Conservation (phyloP, 2,113 vertebrate species). For the Trichechus manatus region DNA sequence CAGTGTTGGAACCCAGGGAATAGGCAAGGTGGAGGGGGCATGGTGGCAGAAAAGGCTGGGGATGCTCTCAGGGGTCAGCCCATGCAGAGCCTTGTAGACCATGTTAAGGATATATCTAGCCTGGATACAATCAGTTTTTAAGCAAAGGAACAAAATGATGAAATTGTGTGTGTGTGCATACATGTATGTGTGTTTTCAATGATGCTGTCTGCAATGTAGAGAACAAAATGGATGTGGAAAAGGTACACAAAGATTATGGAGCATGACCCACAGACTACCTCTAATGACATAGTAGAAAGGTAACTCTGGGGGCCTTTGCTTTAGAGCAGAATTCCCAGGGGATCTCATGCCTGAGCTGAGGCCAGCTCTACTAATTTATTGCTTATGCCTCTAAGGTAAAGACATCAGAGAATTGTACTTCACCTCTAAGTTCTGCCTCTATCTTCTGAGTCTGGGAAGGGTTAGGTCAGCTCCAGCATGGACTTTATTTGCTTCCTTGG, state of each 20-base stretch:
- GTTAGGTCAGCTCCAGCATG: background rate
- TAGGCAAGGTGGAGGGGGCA: too few species aligned
- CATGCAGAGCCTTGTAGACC: background rate
- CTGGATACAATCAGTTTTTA: background rate
- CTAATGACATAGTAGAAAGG: background rate
- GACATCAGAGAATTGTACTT: background rate
- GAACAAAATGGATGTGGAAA: background rate
- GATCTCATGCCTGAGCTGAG: background rate
- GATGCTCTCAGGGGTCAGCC: background rate
- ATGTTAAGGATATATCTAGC: background rate
- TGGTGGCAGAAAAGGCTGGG: background rate
- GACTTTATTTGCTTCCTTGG: background rate
- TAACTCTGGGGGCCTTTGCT: background rate
- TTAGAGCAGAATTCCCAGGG: background rate
- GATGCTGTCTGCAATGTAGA: background rate
- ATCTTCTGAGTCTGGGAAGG: background rate
- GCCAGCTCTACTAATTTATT: background rate
- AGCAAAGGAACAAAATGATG: background rate
- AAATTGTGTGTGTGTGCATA: background rate
- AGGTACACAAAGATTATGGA: background rate
- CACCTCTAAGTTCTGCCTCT: background rate
- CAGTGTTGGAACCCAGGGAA: background rate
- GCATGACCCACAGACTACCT: background rate
- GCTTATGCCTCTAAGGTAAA: background rate
- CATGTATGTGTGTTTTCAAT: constrained; percentile 12